Conservation (phyloP, 2,888 invertebrate species). For the Boloria euphrosyne region DNA sequence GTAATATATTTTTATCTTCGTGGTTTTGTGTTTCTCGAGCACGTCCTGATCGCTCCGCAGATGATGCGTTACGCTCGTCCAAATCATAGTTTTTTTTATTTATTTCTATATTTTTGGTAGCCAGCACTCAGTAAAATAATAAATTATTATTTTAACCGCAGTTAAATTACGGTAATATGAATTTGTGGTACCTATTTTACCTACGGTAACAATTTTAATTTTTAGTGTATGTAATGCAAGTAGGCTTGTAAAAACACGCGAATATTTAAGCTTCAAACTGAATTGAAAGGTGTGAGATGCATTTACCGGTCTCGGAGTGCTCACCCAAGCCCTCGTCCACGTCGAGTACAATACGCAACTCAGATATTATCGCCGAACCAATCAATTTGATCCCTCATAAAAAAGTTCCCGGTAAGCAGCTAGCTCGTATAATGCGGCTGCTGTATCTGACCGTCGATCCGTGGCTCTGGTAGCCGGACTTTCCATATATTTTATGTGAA, state of each 20-base stretch:
- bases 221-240: neutral
- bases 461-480: conserved; percentile 72
- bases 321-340: conserved; percentile 23
- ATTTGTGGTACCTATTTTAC: neutral
- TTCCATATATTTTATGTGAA: conserved; percentile 82
- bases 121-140: conserved; percentile 61
- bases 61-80: conserved; percentile 59
- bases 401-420: conserved; percentile 75
- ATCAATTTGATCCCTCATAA: conserved; percentile 82
- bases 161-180: conserved; percentile 28
- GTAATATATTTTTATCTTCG: conserved; percentile 81
- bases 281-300: conserved; percentile 64
- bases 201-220: neutral
- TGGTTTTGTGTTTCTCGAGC: conserved; percentile 78
- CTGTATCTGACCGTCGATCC: conserved; percentile 75
- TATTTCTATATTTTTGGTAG: conserved; percentile 62
- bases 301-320: conserved; percentile 24
- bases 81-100: conserved; percentile 57
- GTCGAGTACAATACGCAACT: conserved; percentile 62
- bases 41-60: conserved; percentile 65
- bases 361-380: conserved; percentile 78
- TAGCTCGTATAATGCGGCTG: conserved; percentile 67
- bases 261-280: conserved; percentile 11
- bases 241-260: neutral
- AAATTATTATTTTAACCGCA: conserved; percentile 59